Evolutionary conservation across 2,797 vertebrate genomes (phyloP).

Genomic region (Chaunax sp.): DNA sequence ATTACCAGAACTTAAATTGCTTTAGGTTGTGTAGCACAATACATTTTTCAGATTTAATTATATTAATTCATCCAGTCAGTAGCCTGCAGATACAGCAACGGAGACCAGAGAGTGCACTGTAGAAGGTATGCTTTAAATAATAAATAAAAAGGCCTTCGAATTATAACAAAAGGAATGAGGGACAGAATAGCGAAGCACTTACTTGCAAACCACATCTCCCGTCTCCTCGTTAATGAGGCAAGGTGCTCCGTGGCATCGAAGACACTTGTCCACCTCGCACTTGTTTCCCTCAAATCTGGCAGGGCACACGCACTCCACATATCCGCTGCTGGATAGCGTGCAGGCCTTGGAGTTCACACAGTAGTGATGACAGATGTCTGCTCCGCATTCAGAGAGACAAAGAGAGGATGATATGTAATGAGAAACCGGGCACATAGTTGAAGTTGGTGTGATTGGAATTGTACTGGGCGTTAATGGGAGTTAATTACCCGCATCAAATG

Average conservation of each 20-base stretch:
- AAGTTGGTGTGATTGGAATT: slow-evolving; percentile 73
- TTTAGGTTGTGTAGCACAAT: neutral
- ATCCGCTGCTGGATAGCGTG: slow-evolving; percentile 89
- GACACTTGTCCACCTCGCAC: slow-evolving; percentile 95
- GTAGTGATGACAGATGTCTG: slow-evolving; percentile 93
- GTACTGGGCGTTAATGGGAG: slow-evolving; percentile 78
- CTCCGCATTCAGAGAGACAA: slow-evolving; percentile 43
- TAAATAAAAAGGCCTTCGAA: too few species aligned
- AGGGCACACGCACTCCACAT: slow-evolving; percentile 94
- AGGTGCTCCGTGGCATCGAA: slow-evolving; percentile 91
- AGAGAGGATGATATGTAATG: slow-evolving; percentile 56
- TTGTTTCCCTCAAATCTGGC: slow-evolving; percentile 91
- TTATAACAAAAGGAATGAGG: slow-evolving; percentile 12
- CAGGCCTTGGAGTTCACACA: slow-evolving; percentile 97
- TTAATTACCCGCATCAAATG: slow-evolving; percentile 84
- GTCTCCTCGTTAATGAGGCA: slow-evolving; percentile 91
- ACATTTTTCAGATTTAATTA: slow-evolving; percentile 36
- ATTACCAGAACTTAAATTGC: slow-evolving; percentile 33
- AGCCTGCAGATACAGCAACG: slow-evolving; percentile 8
- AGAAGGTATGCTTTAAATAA: too few species aligned
- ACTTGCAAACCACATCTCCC: slow-evolving; percentile 95
- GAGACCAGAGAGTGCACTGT: neutral
- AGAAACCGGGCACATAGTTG: slow-evolving; percentile 57
- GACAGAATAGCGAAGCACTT: slow-evolving; percentile 73
- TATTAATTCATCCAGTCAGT: slow-evolving; percentile 26